Base-by-base conservation (phyloP, 2,113 vertebrate genomes). In the Mustela lutreola region DNA sequence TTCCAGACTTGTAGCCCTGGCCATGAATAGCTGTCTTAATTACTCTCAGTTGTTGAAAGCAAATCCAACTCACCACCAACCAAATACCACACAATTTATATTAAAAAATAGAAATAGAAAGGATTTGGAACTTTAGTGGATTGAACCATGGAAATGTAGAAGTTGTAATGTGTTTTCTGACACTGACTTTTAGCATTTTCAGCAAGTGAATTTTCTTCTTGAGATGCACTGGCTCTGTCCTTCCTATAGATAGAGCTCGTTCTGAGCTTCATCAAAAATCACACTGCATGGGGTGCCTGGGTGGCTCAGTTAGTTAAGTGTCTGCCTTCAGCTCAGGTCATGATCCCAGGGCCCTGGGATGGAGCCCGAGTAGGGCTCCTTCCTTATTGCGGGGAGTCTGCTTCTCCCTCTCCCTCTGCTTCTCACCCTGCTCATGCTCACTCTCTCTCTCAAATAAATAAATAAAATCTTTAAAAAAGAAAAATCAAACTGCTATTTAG, bases 151-250 rank as follows among this genome's bases (percentile, higher is more conserved):
- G 28, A 87, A 81, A 84, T 73, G 53, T 42, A 75, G 39, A 95
- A 83, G n/a, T 42, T 82, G 84, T 79, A 22, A 33, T 86, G 50
- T 92, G 67, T 84, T 93, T 97, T 82, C 63, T 63, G 67, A 48
- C n/a, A 48, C 18, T 63, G 93, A 89, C 60, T 39, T 92, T 58
- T n/a, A 67, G 36, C 22, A 73, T 75, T 75, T 96, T 83, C 67
- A 90, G 56, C 56, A 91, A 94, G 91, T 79, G 50, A 50, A 62
- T 62, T 84, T 94, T 78, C 91, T 89, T 62, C 82, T 87, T 94
- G 62, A 95, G 87, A 53, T 78, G 73, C 36, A 24, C 84, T 94
- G 88, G 62, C n/a, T 86, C 62, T 85, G 58, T 62, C 48, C n/a
- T 70, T 10, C 42, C 65, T 95, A 24, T 93, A 70, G 65, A 81